These are phyloP conservation scores for Amphiduros pacificus DNA, from an alignment of 2,888 invertebrate genomes.

Conservation along the genomic window DNA sequence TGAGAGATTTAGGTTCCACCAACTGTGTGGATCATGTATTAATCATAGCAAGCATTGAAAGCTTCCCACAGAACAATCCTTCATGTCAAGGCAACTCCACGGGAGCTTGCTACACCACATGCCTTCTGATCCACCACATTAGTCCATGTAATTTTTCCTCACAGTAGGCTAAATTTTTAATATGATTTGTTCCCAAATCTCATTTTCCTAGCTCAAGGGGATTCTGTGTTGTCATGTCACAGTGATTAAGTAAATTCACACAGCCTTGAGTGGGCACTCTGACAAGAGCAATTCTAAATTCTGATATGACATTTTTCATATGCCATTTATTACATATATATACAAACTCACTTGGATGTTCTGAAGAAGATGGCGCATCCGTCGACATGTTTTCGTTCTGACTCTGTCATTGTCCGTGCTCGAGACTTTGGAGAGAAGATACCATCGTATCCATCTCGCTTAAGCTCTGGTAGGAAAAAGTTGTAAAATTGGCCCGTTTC, in stretches of 20 bases:
- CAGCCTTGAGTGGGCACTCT: no score
- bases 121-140: no score
- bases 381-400: conserved; percentile 95
- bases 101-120: neutral
- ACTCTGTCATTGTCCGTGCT: conserved; percentile 96
- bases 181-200: no score
- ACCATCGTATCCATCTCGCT: conserved; percentile 82
- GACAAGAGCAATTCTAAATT: no score
- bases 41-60: neutral
- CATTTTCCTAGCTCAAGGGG: no score
- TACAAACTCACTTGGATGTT: conserved; percentile 56
- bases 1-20: neutral
- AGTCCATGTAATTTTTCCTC: no score
- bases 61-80: neutral
- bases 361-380: conserved; percentile 98
- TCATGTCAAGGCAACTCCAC: neutral
- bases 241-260: no score
- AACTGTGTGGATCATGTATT: no score
- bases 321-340: neutral
- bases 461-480: conserved; percentile 92
- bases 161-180: no score
- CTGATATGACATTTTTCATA: neutral
- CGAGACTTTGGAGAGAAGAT: conserved; percentile 98
- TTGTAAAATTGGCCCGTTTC: conserved; percentile 98
- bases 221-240: no score